Evolutionary conservation across 1,140 invertebrate species (phyloP), one percentile per base, ranked within the genome.

Genomic region (Trichomalopsis sarcophagae): DNA sequence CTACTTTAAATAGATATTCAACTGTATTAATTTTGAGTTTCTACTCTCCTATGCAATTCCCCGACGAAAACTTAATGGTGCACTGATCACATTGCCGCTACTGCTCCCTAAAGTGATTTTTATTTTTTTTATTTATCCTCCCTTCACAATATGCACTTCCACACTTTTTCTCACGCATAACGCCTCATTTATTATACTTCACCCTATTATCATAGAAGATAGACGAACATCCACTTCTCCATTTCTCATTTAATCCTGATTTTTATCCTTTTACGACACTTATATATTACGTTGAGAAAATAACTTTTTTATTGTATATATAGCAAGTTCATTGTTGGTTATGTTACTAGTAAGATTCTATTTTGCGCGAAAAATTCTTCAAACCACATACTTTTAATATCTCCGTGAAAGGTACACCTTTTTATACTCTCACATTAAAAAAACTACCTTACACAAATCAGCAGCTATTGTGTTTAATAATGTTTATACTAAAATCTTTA

Each of bases 211-310:
- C n/a, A 47, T 74, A 84, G 40, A 73, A 84, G 21, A 36, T 30
- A 50, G 27, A 50, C 21, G 21, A 82, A 84, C 23, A 84, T 21
- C 10, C 47, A 2, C 23, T 84, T 55, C 14, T 10, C 1, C 40
- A 21, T 44, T 79, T 1, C 17, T 62, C 23, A 11, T 30, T 78
- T 17, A 71, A 69, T 84, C 33, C 21, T 27, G 36, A 17, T 88
- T 89, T 23, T 66, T 68, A 66, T 47, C 82, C 87, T 88, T 86
- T 84, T 86, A 89, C 81, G 86, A 90, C 87, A 89, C 91, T 91
- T 93, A 92, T 87, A 90, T 87, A 86, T 92, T 92, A 93, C 84
- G 88, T 91, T 92, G 92, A 92, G 92, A 92, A 93, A 93, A 93
- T 93, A 93, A 92, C 89, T 93, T 89, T 87, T 90, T 89, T 90